Base-by-base conservation (phyloP, 2,797 vertebrate genomes). In the Melanotaenia maccullochi region DNA sequence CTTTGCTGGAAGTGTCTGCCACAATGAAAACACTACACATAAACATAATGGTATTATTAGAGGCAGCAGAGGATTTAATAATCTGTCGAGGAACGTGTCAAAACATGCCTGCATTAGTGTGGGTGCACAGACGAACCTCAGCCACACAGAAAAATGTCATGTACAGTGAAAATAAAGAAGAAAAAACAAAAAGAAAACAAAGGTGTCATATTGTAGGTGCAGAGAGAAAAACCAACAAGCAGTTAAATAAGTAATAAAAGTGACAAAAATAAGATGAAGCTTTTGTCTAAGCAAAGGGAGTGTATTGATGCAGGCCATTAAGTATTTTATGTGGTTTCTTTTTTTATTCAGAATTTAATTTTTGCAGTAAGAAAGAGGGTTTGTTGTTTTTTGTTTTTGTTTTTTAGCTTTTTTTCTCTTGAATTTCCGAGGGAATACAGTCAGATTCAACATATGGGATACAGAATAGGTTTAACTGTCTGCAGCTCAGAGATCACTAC, bases 21-120 rank as follows among this genome's bases (percentile, higher is more conserved):
- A 55, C 76, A 73, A 81, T 61, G 62, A 78, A 70, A 59, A 33
- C 68, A 81, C 72, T 76, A 75, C 68, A 73, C 64, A 18, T 66
- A 82, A 77, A 83, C 73, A 87, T 87, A 88, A 90, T 85, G 25
- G 87, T 79, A 73, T 90, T 90, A 88, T 90, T 90, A 87, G 81
- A 85, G 78, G 81, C 85, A 79, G 85, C 75, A 44, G 73, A 78
- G 85, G 83, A 89, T 90, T 89, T 90, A 90, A 92, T 89, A 87
- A 91, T 86, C 75, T 79, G 79, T 84, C 61, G 62, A 77, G 77
- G 73, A 79, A 80, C 60, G 63, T 75, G 88, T 89, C 88, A 85
- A 56, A 86, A 75, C 85, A 85, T 58, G 82, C 40, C 72, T 25
- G 76, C 77, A 1, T 79, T 56, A 24, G 78, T 65, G 85, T 76